These are phyloP conservation scores for Diceros bicornis DNA, from an alignment of 2,797 vertebrate species.

Conservation along the genomic window DNA sequence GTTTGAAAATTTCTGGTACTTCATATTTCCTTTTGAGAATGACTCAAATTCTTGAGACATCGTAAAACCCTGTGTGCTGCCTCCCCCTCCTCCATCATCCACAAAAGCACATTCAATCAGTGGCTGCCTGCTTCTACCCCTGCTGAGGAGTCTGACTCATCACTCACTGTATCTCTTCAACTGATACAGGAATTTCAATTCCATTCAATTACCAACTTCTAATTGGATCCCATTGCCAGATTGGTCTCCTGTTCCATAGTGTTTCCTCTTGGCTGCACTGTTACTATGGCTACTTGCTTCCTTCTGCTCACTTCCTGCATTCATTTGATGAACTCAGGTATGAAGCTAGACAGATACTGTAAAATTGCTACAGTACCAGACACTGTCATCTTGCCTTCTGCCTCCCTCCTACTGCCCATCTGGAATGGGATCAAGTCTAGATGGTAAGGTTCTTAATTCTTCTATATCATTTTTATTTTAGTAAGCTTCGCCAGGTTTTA, in stretches of 20 bases:
- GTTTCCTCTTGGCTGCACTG: conserved; percentile 29
- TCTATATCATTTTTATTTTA: conserved; percentile 23
- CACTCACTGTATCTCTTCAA: conserved; percentile 53
- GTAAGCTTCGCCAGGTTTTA: conserved; percentile 25
- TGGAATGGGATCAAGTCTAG: conserved; percentile 26
- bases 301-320: conserved; percentile 36
- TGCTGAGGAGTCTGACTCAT: conserved; percentile 56
- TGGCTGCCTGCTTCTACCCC: background rate
- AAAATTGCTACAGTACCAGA: background rate
- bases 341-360: background rate
- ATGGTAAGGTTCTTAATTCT: conserved; percentile 53
- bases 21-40: conserved; percentile 55
- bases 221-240: conserved; percentile 77
- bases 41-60: background rate
- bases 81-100: background rate
- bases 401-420: background rate
- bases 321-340: conserved; percentile 40
- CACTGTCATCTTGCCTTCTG: background rate
- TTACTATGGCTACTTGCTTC: conserved; percentile 64
- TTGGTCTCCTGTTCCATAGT: conserved; percentile 51
- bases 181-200: conserved; percentile 60
- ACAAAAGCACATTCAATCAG: background rate
- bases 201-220: conserved; percentile 75
- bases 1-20: conserved; percentile 41
- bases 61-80: background rate